These are phyloP conservation scores for Dolichotis patagonum DNA, from an alignment of 2,113 vertebrate species.

Conservation along the genomic window DNA sequence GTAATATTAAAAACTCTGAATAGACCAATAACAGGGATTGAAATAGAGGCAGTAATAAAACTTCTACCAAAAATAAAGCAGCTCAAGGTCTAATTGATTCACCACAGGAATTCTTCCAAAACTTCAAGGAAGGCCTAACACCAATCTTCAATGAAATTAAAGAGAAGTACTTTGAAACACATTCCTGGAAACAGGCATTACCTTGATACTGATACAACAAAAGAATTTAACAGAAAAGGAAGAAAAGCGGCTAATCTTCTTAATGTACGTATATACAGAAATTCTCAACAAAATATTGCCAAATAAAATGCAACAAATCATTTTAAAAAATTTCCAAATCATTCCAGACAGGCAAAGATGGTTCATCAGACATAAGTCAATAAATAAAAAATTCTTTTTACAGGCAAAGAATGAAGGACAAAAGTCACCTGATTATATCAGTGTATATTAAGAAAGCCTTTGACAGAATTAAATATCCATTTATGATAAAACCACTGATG, in stretches of 20 bases:
- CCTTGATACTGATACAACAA: background rate
- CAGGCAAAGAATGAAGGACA: background rate
- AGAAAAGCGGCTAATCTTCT: background rate
- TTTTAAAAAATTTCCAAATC: no score
- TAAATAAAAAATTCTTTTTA: no score
- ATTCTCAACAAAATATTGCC: background rate
- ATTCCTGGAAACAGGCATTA: background rate
- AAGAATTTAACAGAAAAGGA: background rate
- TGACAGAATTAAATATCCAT: background rate
- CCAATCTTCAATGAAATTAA: background rate
- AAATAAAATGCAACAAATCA: background rate
- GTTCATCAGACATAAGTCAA: background rate
- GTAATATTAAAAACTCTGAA: background rate
- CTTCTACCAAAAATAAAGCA: background rate
- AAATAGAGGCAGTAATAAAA: background rate
- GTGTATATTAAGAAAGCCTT: background rate
- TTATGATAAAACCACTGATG: background rate
- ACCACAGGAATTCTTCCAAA: background rate
- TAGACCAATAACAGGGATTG: background rate
- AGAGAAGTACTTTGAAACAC: background rate
- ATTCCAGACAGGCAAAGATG: background rate
- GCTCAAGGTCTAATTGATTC: background rate
- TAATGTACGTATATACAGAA: background rate
- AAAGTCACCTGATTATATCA: background rate
- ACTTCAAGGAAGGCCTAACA: background rate